phyloP scores from a whole-genome alignment of 1,140 invertebrate species.

The Brachionus koreanus region DNA sequence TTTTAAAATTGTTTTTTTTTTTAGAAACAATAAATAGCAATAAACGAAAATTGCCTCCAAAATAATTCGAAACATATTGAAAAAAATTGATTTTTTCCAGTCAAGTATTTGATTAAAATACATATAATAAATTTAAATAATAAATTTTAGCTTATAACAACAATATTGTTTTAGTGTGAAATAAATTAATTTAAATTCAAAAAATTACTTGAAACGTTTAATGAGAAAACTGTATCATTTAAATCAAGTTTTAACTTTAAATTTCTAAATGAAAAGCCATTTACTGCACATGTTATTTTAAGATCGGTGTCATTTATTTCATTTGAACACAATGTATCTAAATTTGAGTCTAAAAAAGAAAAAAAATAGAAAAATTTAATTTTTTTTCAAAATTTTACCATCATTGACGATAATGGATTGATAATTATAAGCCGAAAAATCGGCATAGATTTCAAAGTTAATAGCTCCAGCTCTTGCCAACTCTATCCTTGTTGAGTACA shows the following conservation, averaged over 20 bases:
- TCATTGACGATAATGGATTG: neutral
- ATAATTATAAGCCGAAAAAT: neutral
- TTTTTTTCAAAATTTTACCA: neutral
- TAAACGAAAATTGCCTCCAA: too few relatives aligned
- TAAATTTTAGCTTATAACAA: too few relatives aligned
- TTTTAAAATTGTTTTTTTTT: too few relatives aligned
- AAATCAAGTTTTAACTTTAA: neutral
- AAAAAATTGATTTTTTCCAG: too few relatives aligned
- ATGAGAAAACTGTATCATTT: neutral
- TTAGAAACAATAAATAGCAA: too few relatives aligned
- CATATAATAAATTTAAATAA: too few relatives aligned
- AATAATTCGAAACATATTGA: too few relatives aligned
- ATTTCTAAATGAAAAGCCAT: neutral
- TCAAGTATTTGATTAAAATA: too few relatives aligned
- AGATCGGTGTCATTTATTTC: neutral
- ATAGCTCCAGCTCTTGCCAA: neutral
- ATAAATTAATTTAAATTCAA: neutral
- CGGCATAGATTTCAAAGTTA: neutral
- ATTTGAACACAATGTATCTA: neutral
- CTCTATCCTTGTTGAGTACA: neutral
- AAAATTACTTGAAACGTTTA: neutral
- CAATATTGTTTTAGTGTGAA: too few relatives aligned
- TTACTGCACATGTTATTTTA: neutral
- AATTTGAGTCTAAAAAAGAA: neutral
- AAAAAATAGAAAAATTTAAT: neutral